Percentiles rank a stretch among this genome's conserved stretches.
Conservation (phyloP, 2,888 invertebrate species). For the Caenorhabditis parvicauda region DNA sequence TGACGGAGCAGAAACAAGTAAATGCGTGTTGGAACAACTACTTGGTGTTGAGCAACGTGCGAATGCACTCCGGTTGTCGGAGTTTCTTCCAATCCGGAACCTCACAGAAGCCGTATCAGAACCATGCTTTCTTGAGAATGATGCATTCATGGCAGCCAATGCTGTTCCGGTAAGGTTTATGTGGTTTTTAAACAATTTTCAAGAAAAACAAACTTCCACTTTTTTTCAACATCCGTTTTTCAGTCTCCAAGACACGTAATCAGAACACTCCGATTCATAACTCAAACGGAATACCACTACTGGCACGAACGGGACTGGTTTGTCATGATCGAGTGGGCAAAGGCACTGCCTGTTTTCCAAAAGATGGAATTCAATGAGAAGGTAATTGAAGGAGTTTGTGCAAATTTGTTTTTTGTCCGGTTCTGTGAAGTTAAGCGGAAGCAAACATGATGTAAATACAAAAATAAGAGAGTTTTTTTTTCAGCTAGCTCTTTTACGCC, state of each 20-base stretch:
- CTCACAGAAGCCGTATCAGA: conserved; percentile 30
- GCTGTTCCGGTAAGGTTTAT: conserved; percentile 10
- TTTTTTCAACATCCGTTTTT: too few relatives aligned
- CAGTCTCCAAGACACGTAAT: conserved; percentile 17
- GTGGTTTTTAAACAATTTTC: neutral
- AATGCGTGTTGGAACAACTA: conserved; percentile 2
- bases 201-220: neutral
- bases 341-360: conserved; percentile 55
- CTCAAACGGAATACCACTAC: conserved; percentile 49
- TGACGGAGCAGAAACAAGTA: neutral
- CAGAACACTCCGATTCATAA: conserved; percentile 40
- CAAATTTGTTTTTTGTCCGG: too few relatives aligned
- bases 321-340: conserved; percentile 61
- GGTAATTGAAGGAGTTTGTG: too few relatives aligned
- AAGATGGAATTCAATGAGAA: conserved; percentile 47
- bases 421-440: neutral
- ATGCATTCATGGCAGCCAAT: conserved; percentile 18
- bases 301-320: conserved; percentile 59
- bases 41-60: conserved; percentile 13
- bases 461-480: too few relatives aligned
- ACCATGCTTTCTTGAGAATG: conserved; percentile 20
- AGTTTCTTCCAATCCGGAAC: conserved; percentile 13
- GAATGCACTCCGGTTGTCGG: conserved; percentile 27
- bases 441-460: neutral
- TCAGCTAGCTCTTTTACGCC: conserved; percentile 53